phyloP scores from a whole-genome alignment of 2,888 invertebrate species.

The Meliscaeva auricollis region DNA sequence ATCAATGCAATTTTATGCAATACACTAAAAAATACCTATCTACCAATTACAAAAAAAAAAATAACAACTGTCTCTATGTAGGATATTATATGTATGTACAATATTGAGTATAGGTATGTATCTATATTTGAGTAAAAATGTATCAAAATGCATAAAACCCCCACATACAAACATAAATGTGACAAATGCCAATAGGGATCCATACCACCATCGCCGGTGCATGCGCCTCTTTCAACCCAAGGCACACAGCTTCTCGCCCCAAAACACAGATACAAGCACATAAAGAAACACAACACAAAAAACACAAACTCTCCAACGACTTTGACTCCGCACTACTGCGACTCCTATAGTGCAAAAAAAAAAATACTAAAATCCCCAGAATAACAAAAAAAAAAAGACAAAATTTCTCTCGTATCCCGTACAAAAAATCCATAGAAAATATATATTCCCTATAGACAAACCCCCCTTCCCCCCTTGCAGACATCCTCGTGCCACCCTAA shows the following conservation, averaged over 20 bases:
- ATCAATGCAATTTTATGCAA: conserved; percentile 40
- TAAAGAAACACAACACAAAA: background rate
- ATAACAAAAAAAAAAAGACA: conserved; percentile 33
- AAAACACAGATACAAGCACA: conserved; percentile 54
- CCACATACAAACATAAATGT: conserved; percentile 68
- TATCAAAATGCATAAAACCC: conserved; percentile 61
- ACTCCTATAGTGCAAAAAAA: no score
- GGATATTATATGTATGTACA: background rate
- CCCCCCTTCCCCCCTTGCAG: background rate
- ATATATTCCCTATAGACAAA: conserved; percentile 1
- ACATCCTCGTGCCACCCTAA: background rate
- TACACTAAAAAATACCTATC: background rate
- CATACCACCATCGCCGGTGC: conserved; percentile 67
- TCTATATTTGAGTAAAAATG: conserved; percentile 18
- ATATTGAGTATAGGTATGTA: background rate
- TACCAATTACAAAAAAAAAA: conserved; percentile 9
- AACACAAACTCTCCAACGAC: conserved; percentile 10
- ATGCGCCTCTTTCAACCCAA: conserved; percentile 75
- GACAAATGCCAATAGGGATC: conserved; percentile 70
- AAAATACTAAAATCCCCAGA: conserved; percentile 16
- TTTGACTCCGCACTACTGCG: background rate
- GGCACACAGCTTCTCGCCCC: conserved; percentile 57
- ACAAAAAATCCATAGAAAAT: conserved; percentile 42
- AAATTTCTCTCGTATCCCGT: no score
- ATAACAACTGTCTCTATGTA: conserved; percentile 17